These are phyloP conservation scores for Leptinotarsa defecta DNA, from an alignment of 1,140 invertebrate genomes.

Conservation along the genomic window DNA sequence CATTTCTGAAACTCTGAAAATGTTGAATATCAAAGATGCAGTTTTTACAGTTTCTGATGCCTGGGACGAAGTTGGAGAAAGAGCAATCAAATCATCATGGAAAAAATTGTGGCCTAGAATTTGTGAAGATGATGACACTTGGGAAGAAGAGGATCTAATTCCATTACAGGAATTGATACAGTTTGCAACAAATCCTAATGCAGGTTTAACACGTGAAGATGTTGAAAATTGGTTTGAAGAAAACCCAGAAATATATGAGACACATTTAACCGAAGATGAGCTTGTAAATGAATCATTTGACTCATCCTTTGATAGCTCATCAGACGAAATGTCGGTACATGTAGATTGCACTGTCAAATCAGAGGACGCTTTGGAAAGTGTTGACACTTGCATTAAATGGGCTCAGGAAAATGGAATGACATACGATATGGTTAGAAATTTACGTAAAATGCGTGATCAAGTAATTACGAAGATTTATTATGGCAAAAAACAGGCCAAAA, in stretches of 20 bases:
- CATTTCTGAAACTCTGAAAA: conserved; percentile 5
- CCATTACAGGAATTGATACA: no score
- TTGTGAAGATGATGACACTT: no score
- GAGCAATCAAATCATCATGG: no score
- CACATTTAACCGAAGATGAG: background rate
- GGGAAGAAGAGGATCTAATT: no score
- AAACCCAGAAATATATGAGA: no score
- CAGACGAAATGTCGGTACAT: background rate
- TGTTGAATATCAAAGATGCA: conserved; percentile 11
- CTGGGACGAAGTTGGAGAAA: no score
- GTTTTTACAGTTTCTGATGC: no score
- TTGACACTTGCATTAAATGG: conserved; percentile 2
- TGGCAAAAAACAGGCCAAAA: background rate
- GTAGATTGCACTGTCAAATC: conserved; percentile 3
- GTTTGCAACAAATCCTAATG: no score
- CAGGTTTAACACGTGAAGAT: no score
- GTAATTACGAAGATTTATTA: background rate
- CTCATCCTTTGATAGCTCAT: background rate
- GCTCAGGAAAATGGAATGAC: background rate
- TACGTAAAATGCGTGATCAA: background rate
- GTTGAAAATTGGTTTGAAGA: no score
- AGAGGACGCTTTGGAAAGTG: background rate
- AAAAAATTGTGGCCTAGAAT: no score
- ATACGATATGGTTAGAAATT: background rate
- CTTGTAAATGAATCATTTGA: background rate